Conservation (phyloP, 2,888 invertebrate species). For the Pantelozetes paolii region DNA sequence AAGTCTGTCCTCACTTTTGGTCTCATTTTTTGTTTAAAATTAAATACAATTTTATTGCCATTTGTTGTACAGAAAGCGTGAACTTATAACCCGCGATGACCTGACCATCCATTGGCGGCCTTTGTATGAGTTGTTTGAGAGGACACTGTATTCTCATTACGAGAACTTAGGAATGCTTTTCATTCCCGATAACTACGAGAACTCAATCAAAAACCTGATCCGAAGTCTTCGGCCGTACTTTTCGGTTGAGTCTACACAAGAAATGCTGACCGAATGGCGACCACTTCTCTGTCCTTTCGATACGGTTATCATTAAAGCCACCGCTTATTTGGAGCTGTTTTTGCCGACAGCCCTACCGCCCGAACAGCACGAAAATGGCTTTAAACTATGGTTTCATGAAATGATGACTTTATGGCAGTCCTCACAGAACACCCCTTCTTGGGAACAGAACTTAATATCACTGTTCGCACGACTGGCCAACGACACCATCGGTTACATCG, state of each 20-base stretch:
- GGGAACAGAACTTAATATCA: slow-evolving; percentile 69
- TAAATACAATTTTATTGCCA: background rate
- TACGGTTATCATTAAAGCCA: slow-evolving; percentile 55
- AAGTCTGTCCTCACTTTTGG: slow-evolving; percentile 62
- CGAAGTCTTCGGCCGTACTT: slow-evolving; percentile 59
- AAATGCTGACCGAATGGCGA: slow-evolving; percentile 76
- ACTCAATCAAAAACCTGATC: slow-evolving; percentile 52
- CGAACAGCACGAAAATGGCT: slow-evolving; percentile 61
- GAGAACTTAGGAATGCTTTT: slow-evolving; percentile 48
- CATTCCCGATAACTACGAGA: slow-evolving; percentile 52
- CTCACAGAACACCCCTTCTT: slow-evolving; percentile 67
- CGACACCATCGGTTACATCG: slow-evolving; percentile 72
- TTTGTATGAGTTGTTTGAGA: slow-evolving; percentile 63
- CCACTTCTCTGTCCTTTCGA: slow-evolving; percentile 73
- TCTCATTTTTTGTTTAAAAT: background rate
- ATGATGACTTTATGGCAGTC: slow-evolving; percentile 72
- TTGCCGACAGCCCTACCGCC: slow-evolving; percentile 68
- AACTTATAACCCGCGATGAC: slow-evolving; percentile 71
- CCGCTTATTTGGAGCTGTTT: slow-evolving; percentile 68
- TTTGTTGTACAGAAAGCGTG: slow-evolving; percentile 63
- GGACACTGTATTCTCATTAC: slow-evolving; percentile 50
- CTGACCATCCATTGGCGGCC: slow-evolving; percentile 79
- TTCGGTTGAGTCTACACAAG: slow-evolving; percentile 68
- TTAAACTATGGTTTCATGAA: slow-evolving; percentile 71
- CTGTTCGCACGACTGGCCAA: slow-evolving; percentile 69